Evolutionary conservation across 2,888 invertebrate genomes (phyloP).

Genomic region (Spodoptera littoralis): DNA sequence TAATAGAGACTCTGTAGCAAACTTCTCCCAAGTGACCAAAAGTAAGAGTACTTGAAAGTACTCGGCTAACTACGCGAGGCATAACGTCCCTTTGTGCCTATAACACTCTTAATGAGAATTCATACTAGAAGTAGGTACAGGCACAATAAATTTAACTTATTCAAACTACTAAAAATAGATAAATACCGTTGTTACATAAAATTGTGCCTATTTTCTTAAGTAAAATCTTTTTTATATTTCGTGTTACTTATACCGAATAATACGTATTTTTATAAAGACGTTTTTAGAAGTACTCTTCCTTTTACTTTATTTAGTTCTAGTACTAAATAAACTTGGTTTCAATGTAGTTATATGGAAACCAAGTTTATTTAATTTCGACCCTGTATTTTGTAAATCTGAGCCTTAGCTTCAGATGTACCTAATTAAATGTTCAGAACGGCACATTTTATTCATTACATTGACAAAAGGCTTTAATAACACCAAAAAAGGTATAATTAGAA

Average conservation of each 20-base stretch:
- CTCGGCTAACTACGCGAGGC: constrained; percentile 10
- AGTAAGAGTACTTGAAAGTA: constrained; percentile 37
- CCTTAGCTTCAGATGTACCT: background rate
- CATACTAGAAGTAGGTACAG: constrained; percentile 16
- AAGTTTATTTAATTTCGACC: background rate
- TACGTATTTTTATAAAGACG: too few relatives aligned
- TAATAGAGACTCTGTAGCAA: constrained; percentile 55
- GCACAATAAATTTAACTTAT: constrained; percentile 31
- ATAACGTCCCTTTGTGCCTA: constrained; percentile 26
- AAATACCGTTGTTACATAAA: too few relatives aligned
- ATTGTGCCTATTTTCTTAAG: too few relatives aligned
- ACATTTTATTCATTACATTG: background rate
- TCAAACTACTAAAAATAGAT: constrained; percentile 3
- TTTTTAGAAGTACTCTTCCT: too few relatives aligned
- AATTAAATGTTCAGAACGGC: constrained; percentile 8
- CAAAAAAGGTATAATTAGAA: constrained; percentile 1
- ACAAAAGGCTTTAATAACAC: background rate
- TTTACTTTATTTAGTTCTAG: too few relatives aligned
- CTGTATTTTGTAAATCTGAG: constrained; percentile 1
- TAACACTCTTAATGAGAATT: constrained; percentile 22
- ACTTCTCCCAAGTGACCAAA: constrained; percentile 51
- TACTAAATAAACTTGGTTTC: too few relatives aligned
- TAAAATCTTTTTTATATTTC: background rate
- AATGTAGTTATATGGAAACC: too few relatives aligned
- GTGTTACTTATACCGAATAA: too few relatives aligned